Percentiles rank a stretch among this genome's conserved stretches.
phyloP scores from a whole-genome alignment of 2,797 vertebrate genomes.

The Myiotriccus ornatus region DNA sequence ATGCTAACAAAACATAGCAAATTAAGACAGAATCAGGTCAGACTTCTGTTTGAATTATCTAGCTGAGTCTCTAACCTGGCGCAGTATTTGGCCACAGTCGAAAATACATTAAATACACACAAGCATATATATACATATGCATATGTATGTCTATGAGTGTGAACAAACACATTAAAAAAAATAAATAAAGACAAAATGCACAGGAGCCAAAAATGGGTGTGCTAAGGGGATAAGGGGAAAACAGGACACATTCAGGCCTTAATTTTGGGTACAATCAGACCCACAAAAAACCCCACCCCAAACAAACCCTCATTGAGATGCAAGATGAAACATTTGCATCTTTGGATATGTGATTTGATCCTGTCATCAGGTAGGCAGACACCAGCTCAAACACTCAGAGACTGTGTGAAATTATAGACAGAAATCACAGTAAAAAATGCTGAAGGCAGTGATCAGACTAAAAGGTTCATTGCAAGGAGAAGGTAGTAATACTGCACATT shows the following conservation, averaged over 20 bases:
- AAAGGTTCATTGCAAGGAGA: conserved; percentile 46
- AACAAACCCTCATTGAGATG: background rate
- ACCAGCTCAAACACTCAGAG: background rate
- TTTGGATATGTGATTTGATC: background rate
- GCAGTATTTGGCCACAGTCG: background rate
- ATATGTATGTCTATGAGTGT: background rate
- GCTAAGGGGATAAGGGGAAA: background rate
- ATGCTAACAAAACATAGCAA: conserved; percentile 66
- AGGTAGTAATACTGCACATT: conserved; percentile 4
- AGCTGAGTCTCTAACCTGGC: conserved; percentile 53
- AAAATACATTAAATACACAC: background rate
- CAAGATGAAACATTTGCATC: background rate
- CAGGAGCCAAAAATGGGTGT: background rate
- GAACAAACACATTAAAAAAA: background rate
- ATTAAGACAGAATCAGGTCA: conserved; percentile 64
- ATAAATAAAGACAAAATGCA: background rate
- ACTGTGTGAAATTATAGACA: background rate
- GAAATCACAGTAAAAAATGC: background rate
- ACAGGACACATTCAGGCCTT: background rate
- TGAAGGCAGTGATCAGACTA: conserved; percentile 25
- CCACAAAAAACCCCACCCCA: background rate
- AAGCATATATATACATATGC: rapidly evolving
- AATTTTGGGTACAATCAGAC: background rate
- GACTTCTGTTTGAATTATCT: conserved; percentile 51
- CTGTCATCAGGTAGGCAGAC: background rate